Percentiles rank a stretch among this genome's conserved stretches.
These are phyloP conservation scores for Leptoteleia sp. DNA, from an alignment of 1,140 invertebrate genomes.

Conservation along the genomic window DNA sequence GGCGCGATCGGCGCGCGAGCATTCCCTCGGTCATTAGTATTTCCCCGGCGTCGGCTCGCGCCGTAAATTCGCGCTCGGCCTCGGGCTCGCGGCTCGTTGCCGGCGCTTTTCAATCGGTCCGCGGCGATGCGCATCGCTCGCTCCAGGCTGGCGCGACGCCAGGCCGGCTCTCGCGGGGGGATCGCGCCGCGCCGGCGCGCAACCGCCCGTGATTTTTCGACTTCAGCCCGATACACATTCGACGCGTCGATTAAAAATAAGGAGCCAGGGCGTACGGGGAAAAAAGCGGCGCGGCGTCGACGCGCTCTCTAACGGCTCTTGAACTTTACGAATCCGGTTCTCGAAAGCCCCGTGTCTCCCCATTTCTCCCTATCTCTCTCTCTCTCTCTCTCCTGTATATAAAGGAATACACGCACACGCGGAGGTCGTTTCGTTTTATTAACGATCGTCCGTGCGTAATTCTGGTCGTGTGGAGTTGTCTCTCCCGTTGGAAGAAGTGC, in stretches of 20 bases:
- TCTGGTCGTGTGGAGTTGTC: conserved; percentile 33
- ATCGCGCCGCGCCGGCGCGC: conserved; percentile 7
- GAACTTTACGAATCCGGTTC: conserved; percentile 58
- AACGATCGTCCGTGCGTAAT: conserved; percentile 48
- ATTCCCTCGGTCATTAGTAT: conserved; percentile 9
- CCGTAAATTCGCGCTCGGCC: conserved; percentile 30
- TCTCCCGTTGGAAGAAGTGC: conserved; percentile 4
- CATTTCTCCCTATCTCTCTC: conserved; percentile 2
- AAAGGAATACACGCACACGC: neutral
- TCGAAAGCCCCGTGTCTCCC: conserved; percentile 26
- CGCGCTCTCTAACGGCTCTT: conserved; percentile 55
- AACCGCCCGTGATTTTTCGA: conserved; percentile 30
- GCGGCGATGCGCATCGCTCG: conserved; percentile 4
- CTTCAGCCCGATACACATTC: conserved; percentile 43
- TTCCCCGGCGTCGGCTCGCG: too few species aligned
- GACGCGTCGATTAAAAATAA: conserved; percentile 33
- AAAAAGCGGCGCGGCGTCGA: conserved; percentile 25
- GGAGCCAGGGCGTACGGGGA: neutral
- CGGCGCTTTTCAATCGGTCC: conserved; percentile 13
- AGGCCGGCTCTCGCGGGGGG: conserved; percentile 9
- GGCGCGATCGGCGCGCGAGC: too few species aligned
- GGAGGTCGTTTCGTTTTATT: conserved; percentile 48
- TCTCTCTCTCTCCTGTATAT: neutral
- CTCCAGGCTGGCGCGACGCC: conserved; percentile 16
- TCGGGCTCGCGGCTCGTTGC: conserved; percentile 5